Evolutionary conservation across 2,797 vertebrate species (phyloP).

Genomic region (Spinibarbus caldwelli): DNA sequence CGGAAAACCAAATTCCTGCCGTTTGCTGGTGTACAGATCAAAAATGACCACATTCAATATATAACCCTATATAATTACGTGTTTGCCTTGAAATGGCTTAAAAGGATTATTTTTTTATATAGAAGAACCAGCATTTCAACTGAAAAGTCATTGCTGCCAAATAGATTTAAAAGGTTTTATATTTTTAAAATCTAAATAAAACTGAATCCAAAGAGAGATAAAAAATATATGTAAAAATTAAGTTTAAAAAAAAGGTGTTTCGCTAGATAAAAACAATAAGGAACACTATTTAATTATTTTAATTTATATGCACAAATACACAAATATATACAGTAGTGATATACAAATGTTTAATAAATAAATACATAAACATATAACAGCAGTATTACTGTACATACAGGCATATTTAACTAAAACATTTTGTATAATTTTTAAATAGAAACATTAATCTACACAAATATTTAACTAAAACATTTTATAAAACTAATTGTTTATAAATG

Average conservation of each 20-base stretch:
- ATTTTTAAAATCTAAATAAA: neutral
- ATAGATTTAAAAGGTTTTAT: neutral
- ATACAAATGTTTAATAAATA: neutral
- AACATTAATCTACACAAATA: neutral
- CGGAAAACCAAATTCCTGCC: constrained; percentile 6
- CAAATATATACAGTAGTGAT: neutral
- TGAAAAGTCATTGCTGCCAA: neutral
- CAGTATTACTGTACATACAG: neutral
- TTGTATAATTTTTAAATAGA: neutral
- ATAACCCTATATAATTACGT: neutral
- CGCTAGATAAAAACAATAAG: neutral
- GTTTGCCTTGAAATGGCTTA: neutral
- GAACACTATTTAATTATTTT: neutral
- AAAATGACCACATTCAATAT: neutral
- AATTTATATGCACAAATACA: neutral
- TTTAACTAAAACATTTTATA: neutral
- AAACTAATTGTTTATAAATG: neutral
- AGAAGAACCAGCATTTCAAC: too few relatives aligned
- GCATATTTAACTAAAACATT: neutral
- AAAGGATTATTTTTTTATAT: too few relatives aligned
- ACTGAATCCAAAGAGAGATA: neutral
- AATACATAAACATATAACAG: neutral
- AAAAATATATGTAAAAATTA: neutral
- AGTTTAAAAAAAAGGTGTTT: neutral
- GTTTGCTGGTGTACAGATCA: neutral